Percentiles rank a stretch among this genome's conserved stretches.
Evolutionary conservation across 1,140 invertebrate species (phyloP).

Genomic region (Ips nitidus): DNA sequence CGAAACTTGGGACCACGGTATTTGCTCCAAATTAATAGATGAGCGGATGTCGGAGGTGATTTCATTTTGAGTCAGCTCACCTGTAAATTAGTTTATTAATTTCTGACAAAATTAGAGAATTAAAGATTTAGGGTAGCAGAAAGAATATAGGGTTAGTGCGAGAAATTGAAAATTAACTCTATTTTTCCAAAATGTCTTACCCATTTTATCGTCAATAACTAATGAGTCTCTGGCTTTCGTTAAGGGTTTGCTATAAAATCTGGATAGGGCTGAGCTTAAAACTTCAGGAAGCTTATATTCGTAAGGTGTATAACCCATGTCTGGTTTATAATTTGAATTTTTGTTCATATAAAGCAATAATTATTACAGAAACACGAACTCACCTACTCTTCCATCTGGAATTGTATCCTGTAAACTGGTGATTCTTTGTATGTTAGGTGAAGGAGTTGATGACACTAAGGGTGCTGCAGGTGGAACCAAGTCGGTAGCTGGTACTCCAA

Average conservation of each 20-base stretch:
- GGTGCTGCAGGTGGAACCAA: conserved; percentile 5
- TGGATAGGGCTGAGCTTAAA: conserved; percentile 11
- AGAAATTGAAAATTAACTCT: not conserved
- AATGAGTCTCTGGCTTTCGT: conserved; percentile 5
- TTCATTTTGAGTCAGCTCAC: conserved; percentile 25
- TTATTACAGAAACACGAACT: not conserved
- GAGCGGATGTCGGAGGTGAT: conserved; percentile 10
- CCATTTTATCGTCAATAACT: conserved; percentile 25
- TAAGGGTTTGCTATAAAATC: conserved; percentile 16
- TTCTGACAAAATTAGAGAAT: not conserved
- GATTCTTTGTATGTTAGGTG: conserved; percentile 23
- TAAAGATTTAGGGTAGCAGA: not conserved
- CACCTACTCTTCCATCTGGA: conserved; percentile 27
- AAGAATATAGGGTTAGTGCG: not conserved
- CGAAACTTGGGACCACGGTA: conserved; percentile 29
- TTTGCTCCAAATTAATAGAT: conserved; percentile 27
- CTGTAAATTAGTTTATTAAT: conserved; percentile 8
- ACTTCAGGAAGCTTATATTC: conserved; percentile 18
- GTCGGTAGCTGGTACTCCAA: conserved; percentile 9
- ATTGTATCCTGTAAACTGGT: conserved; percentile 10
- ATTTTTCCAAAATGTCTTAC: conserved; percentile 1
- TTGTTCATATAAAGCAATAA: not conserved
- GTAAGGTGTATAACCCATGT: conserved; percentile 13
- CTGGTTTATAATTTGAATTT: conserved; percentile 1
- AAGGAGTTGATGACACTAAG: not conserved